Evolutionary conservation across 2,113 vertebrate genomes (phyloP), one percentile per base, ranked within the genome.

Genomic region (Elanus axillaris): DNA sequence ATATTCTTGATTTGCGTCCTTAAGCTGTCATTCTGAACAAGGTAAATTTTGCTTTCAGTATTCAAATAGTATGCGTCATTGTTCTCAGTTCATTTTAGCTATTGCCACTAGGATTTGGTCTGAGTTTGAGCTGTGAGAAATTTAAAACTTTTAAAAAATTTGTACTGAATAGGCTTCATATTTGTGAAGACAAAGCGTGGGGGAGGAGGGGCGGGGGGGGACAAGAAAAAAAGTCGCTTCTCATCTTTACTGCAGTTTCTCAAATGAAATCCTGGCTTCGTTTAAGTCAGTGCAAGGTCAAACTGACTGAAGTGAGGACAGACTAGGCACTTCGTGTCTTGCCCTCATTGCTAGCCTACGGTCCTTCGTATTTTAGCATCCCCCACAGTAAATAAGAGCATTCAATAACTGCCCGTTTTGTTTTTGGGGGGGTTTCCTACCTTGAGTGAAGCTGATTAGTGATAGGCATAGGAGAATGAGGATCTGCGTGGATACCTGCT

Each of bases 121-220:
- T 59, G n/a, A 76, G 11, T 56, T 60, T 48, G 34, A 71, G 40
- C 77, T 90, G 26, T 32, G 42, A 90, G 80, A 72, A 92, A 81
- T 50, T 18, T 36, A 27, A 82, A 58, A 40, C 15, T 56, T 67
- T 42, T 47, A 0, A 23, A 45, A 91, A 84, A 27, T 27, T 32
- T 74, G 8, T 10, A 16, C 26, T 38, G 68, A 69, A 32, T 15
- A 55, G 23, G 12, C 50, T 84, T 87, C 18, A 31, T 19, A 18
- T 31, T 50, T 68, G 12, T 50, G 43, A 75, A 74, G 15, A 29
- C 6, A 31, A 29, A 59, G 29, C 3, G 7, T 6, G 9, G 5
- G 16, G 2, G 47, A n/a, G n/a, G n/a, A n/a, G 25, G 11, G 21
- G 22, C 12, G 1, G 12, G 9, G 4, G 11, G 11, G 10, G 23